Percentiles rank a stretch among this genome's conserved stretches.
phyloP scores from a whole-genome alignment of 2,888 invertebrate genomes.

The Tenodera sinensis region DNA sequence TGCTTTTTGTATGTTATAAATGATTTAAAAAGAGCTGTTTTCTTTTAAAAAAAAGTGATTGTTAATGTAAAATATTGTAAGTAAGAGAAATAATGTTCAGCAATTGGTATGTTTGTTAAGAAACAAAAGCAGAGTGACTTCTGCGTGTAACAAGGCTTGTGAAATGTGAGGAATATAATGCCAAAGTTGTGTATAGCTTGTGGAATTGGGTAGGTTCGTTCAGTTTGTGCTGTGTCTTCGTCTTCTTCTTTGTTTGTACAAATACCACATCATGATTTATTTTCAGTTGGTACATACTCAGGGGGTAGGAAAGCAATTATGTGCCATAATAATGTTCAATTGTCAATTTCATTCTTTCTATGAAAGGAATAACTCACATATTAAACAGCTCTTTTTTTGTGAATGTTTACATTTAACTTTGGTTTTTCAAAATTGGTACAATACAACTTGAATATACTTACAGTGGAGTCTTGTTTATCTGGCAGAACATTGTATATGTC shows the following conservation, averaged over 20 bases:
- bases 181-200: slow-evolving; percentile 5
- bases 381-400: slow-evolving; percentile 1
- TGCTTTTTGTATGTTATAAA: slow-evolving; percentile 9
- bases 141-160: slow-evolving; percentile 11
- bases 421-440: too few relatives aligned
- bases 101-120: not conserved
- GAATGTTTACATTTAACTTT: not conserved
- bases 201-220: not conserved
- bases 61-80: slow-evolving; percentile 13
- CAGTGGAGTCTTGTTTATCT: not conserved
- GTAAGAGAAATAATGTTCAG: not conserved
- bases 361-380: not conserved
- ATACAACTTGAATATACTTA: not conserved
- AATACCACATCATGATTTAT: slow-evolving; percentile 2
- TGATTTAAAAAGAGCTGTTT: slow-evolving; percentile 18
- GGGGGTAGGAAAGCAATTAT: slow-evolving; percentile 15
- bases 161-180: not conserved
- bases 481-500: too few relatives aligned
- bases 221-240: not conserved
- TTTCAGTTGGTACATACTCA: slow-evolving; percentile 20
- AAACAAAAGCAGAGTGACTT: not conserved
- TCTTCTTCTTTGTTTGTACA: not conserved
- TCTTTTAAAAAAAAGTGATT: not conserved
- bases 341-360: slow-evolving; percentile 4
- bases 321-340: slow-evolving; percentile 1